These are phyloP conservation scores for Panagrolaimus sp. DNA, from an alignment of 1,140 invertebrate genomes.

Conservation along the genomic window DNA sequence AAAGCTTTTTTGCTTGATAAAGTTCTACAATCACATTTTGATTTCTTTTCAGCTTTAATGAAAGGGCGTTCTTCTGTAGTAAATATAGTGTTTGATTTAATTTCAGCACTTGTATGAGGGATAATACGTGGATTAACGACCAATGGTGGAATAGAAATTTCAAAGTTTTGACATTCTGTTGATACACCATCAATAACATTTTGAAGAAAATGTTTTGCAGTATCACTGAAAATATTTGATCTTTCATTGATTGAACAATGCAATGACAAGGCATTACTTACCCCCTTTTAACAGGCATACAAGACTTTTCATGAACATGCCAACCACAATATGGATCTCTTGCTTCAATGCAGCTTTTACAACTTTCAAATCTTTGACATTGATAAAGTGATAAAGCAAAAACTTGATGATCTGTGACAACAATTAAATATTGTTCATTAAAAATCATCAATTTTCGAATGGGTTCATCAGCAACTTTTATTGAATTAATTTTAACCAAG, in stretches of 20 bases:
- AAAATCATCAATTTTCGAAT: constrained; percentile 39
- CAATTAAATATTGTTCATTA: constrained; percentile 31
- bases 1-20: no score
- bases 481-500: constrained; percentile 30
- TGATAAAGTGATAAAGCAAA: constrained; percentile 37
- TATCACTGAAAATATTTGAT: background rate
- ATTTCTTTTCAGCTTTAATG: no score
- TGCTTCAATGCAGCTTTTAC: constrained; percentile 27
- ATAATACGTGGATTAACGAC: background rate
- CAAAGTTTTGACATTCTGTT: background rate
- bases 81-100: background rate
- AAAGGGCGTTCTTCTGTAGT: background rate
- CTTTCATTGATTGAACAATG: no score
- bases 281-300: background rate
- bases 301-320: constrained; percentile 20
- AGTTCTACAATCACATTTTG: no score
- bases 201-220: background rate
- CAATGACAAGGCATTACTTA: no score
- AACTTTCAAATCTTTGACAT: constrained; percentile 25
- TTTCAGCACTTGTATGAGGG: background rate
- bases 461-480: constrained; percentile 31
- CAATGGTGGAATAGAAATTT: background rate
- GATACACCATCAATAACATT: constrained; percentile 8
- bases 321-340: constrained; percentile 43
- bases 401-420: constrained; percentile 34